These are phyloP conservation scores for Drosophila testacea DNA, from an alignment of 2,888 invertebrate species.

Conservation along the genomic window DNA sequence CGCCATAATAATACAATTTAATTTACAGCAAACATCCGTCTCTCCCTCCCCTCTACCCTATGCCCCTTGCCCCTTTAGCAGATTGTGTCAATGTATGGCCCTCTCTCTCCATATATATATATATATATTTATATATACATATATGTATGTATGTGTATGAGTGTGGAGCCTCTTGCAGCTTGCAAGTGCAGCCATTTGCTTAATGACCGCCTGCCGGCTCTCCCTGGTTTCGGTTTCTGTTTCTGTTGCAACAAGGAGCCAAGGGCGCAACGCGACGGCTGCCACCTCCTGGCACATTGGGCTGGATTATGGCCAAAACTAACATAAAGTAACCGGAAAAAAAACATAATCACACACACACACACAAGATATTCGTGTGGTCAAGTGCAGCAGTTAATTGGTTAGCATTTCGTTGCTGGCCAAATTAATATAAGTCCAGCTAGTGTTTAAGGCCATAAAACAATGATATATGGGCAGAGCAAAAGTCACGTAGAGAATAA, in stretches of 20 bases:
- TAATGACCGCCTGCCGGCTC: conserved; percentile 74
- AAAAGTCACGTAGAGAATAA: neutral
- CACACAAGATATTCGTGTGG: conserved; percentile 9
- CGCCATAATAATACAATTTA: conserved; percentile 82
- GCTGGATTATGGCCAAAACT: conserved; percentile 48
- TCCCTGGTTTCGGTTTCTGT: conserved; percentile 53
- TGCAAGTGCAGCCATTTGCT: conserved; percentile 79
- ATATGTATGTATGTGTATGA: conserved; percentile 10
- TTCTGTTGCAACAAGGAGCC: conserved; percentile 25
- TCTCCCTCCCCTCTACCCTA: neutral
- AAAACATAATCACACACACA: neutral
- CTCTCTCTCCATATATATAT: conserved; percentile 22
- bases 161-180: conserved; percentile 49
- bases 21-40: conserved; percentile 80
- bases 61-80: conserved; percentile 10
- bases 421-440: neutral
- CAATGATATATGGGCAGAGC: conserved; percentile 2
- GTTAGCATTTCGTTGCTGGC: neutral
- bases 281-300: conserved; percentile 53
- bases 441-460: conserved; percentile 5
- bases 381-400: conserved; percentile 30
- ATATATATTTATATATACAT: conserved; percentile 14
- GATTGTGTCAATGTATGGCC: conserved; percentile 64
- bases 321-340: conserved; percentile 15
- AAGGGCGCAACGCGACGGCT: conserved; percentile 34